phyloP scores from a whole-genome alignment of 2,113 vertebrate genomes.

The Crypturellus undulatus region DNA sequence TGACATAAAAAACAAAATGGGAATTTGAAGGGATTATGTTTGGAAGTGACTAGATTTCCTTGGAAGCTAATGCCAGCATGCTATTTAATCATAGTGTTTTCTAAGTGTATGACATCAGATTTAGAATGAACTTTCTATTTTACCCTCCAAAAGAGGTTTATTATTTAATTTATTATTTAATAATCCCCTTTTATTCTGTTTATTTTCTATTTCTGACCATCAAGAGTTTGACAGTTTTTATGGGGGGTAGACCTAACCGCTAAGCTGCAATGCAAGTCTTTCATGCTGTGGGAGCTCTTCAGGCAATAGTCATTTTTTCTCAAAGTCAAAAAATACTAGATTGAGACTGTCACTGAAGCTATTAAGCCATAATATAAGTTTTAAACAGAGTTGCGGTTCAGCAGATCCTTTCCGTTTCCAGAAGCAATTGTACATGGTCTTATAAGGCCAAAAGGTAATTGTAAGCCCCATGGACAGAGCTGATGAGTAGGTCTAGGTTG shows the following conservation, averaged over 20 bases:
- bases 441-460: background rate
- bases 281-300: slow-evolving; percentile 13
- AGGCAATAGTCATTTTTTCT: slow-evolving; percentile 9
- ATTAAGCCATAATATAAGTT: background rate
- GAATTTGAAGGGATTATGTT: slow-evolving; percentile 38
- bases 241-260: background rate
- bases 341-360: background rate
- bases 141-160: background rate
- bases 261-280: background rate
- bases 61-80: background rate
- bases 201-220: slow-evolving; percentile 35
- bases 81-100: slow-evolving; percentile 30
- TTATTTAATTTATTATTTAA: slow-evolving; percentile 45
- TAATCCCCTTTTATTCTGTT: background rate
- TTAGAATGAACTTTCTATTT: background rate
- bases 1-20: background rate
- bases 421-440: background rate
- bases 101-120: background rate
- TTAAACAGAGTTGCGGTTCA: slow-evolving; percentile 16
- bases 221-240: background rate
- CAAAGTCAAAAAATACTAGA: background rate
- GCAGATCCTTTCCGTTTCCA: background rate
- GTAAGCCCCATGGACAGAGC: background rate
- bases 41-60: slow-evolving; percentile 1
- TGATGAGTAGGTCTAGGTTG: fast-evolving